Evolutionary conservation across 2,113 vertebrate genomes (phyloP), one percentile per base, ranked within the genome.

Genomic region (Hemibates koningsi): DNA sequence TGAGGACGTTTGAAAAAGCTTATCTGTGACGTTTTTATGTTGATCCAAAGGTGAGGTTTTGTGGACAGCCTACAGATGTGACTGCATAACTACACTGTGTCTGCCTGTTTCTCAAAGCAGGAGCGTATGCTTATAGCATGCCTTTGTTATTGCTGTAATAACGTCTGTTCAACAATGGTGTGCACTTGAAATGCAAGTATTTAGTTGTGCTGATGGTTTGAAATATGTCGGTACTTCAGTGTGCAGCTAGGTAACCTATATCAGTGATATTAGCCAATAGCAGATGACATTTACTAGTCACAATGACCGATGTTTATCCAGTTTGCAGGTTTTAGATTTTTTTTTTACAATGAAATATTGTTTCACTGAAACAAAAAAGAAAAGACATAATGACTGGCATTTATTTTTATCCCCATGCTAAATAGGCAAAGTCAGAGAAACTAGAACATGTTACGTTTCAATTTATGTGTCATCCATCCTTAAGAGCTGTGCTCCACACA

Each of bases 1-100:
- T 38, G 90, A 14, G 59, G 66, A 71, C 11, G n/a, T 53, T 38
- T 78, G 29, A 81, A 66, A 76, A 71, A 53, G 29, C 52, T 43
- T 56, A 79, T 86, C 82, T 87, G 59, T 91, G 89, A 91, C 73
- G 73, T 78, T 50, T 52, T 78, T 78, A 78, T 52, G 73, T 52
- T 86, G n/a, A 82, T 87, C 82, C 90, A 89, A 21, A 90, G 34
- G n/a, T 92, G 89, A 82, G 85, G 90, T 83, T 84, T 78, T 24
- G 85, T n/a, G 9, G 43, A 83, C 83, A 41, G 4, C 88, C 85
- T 76, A 91, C 89, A 89, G 57, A 79, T 50, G 9, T 73, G 38
- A 63, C 34, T 52, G 9, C 16, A 50, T 24, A 43, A 73, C 21
- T 73, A 73, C n/a, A 73, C n/a, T 6, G 9, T 38, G 19, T 8